These are phyloP conservation scores for Alviniconcha marisindica DNA, from an alignment of 1,140 invertebrate genomes.

Conservation along the genomic window DNA sequence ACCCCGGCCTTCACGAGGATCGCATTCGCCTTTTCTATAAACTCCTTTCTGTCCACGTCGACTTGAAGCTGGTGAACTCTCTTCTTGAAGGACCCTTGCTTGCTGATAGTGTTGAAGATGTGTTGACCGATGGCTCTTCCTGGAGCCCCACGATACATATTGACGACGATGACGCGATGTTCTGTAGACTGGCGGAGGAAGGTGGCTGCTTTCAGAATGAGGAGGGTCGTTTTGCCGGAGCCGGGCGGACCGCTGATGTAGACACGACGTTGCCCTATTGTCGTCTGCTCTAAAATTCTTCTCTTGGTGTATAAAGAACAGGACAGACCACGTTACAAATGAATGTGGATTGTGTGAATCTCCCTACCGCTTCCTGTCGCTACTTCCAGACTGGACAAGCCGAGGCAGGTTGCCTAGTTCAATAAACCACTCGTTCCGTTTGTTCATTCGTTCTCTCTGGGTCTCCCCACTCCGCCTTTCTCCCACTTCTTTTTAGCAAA, in stretches of 20 bases:
- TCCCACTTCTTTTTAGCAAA: too few species aligned
- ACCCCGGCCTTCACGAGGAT: too few species aligned
- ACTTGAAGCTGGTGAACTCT: neutral
- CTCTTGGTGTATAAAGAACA: too few species aligned
- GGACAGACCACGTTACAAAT: neutral
- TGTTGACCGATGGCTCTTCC: constrained; percentile 6
- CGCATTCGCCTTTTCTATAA: neutral
- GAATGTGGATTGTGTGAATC: too few species aligned
- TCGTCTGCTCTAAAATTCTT: neutral
- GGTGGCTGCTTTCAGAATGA: neutral
- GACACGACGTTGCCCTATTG: neutral
- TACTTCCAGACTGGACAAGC: too few species aligned
- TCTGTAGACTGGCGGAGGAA: neutral
- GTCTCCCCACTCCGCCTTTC: too few species aligned
- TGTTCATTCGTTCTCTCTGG: too few species aligned
- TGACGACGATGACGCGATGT: constrained; percentile 24
- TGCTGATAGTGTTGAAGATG: neutral
- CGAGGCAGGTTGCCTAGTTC: too few species aligned
- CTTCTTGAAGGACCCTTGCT: neutral
- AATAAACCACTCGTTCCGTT: too few species aligned
- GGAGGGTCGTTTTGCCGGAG: constrained; percentile 14
- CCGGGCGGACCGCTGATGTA: constrained; percentile 28
- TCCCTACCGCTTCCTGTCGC: too few species aligned
- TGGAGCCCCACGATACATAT: constrained; percentile 26
- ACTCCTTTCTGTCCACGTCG: neutral